Base-by-base conservation (phyloP, 2,113 vertebrate genomes). In the Syngnathoides biaculeatus region DNA sequence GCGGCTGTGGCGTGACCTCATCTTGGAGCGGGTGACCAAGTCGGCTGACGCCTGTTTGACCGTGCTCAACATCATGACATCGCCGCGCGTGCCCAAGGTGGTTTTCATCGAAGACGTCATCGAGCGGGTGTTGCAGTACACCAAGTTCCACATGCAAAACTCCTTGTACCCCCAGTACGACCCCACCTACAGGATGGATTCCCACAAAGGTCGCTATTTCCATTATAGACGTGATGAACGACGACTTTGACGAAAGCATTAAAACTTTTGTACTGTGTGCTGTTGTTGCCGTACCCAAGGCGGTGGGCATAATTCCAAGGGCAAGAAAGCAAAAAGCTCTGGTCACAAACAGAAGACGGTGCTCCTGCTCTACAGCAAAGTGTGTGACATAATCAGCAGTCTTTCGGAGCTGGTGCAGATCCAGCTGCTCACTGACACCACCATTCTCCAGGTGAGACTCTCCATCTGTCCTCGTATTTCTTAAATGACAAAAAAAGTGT, bases 51-150 rank as follows among this genome's bases (percentile, higher is more conserved):
- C 97, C 75, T 98, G 96, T 86, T 89, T 98, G 84, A 98, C 94
- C 45, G 94, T 94, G 11, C 94, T 99, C 85, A 95, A 97, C 89
- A 95, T 99, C 74, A 98, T 98, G 96, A 99, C 97, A 11, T 97
- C 97, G 11, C 90, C 92, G 60, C 93, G 93, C 78, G 98, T 98
- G 95, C 95, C 96, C 65, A 98, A 98, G 88, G 96, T 94, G 27
- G 96, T 98, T 47, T 98, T 98, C 84, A 96, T 99, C 57, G 97
- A 99, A 67, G 97, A 99, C 0, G 94, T 96, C 74, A 99, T 99
- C 13, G 97, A 99, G 90, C 93, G 95, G 82, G 93, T 97, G 86
- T 88, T 99, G 89, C 96, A 98, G 24, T 98, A 93, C 88, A 97
- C 95, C 77, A 99, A 99, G 89, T 99, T 95, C 83, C 97, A 99